These are phyloP conservation scores for Agrenia bidenticulata DNA, from an alignment of 2,888 invertebrate species.

Conservation along the genomic window DNA sequence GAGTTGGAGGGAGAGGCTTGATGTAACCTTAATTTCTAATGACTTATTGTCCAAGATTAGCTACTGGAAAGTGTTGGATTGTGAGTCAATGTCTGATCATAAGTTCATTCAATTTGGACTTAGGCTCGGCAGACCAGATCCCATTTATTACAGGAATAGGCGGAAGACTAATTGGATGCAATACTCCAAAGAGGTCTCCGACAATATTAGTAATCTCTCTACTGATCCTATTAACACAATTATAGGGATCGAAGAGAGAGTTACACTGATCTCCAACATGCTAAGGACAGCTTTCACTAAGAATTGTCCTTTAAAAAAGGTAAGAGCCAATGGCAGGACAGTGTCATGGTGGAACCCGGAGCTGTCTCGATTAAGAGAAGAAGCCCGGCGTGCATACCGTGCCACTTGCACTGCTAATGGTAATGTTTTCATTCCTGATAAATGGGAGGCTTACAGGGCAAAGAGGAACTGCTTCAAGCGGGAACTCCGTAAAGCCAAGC, in stretches of 20 bases:
- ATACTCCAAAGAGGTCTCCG: neutral
- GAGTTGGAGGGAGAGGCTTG: constrained; percentile 1
- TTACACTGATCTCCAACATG: neutral
- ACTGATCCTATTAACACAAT: neutral
- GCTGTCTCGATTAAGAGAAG: constrained; percentile 21
- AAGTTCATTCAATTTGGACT: constrained; percentile 2
- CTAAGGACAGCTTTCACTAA: neutral
- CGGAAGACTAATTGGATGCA: constrained; percentile 24
- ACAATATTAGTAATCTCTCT: neutral
- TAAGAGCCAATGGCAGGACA: too few species aligned
- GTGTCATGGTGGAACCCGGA: too few species aligned
- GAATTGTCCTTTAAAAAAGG: too few species aligned
- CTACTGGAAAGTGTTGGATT: neutral
- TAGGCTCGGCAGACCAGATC: neutral
- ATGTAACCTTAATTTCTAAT: neutral
- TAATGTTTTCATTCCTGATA: too few species aligned
- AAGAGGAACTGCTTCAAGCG: neutral
- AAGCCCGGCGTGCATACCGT: neutral
- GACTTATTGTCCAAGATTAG: neutral
- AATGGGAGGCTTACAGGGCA: neutral
- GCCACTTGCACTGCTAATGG: constrained; percentile 19
- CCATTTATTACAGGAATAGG: constrained; percentile 9
- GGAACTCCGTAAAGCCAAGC: constrained; percentile 7
- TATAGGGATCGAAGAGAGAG: neutral
- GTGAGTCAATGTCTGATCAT: constrained; percentile 7